Evolutionary conservation across 2,797 vertebrate species (phyloP).

Genomic region (Sternotherus odoratus): DNA sequence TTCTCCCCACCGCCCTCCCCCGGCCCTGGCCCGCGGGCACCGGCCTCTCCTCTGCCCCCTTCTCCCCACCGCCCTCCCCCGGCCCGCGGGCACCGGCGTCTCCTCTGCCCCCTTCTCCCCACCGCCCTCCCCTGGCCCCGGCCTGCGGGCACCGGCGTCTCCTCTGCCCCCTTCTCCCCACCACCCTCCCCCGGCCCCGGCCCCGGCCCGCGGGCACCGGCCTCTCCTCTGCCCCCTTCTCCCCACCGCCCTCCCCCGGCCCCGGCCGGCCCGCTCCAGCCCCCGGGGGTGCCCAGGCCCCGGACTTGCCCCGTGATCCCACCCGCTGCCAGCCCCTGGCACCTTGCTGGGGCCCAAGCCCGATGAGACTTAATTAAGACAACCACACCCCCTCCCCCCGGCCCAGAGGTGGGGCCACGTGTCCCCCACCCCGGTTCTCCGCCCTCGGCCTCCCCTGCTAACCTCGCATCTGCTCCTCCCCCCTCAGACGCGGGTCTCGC

Average conservation of each 20-base stretch:
- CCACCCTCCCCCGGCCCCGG: no score
- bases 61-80: neutral
- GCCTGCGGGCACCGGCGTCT: neutral
- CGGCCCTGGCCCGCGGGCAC: no score
- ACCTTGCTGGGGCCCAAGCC: neutral
- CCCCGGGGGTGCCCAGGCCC: no score
- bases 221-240: neutral
- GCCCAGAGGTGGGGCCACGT: no score
- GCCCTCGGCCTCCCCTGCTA: neutral
- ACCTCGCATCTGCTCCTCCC: neutral
- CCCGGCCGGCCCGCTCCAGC: no score
- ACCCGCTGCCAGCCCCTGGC: neutral
- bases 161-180: neutral
- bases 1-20: neutral
- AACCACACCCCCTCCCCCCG: no score
- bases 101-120: neutral
- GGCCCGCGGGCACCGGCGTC: neutral
- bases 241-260: neutral
- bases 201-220: neutral
- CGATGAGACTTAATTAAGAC: neutral
- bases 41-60: neutral
- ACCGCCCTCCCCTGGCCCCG: no score
- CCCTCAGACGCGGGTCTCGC: slow-evolving; percentile 82
- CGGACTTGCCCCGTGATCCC: no score
- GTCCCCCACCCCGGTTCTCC: no score